Percentiles rank a stretch among this genome's conserved stretches.
phyloP scores from a whole-genome alignment of 2,888 invertebrate species.

The Philereme vetulata region DNA sequence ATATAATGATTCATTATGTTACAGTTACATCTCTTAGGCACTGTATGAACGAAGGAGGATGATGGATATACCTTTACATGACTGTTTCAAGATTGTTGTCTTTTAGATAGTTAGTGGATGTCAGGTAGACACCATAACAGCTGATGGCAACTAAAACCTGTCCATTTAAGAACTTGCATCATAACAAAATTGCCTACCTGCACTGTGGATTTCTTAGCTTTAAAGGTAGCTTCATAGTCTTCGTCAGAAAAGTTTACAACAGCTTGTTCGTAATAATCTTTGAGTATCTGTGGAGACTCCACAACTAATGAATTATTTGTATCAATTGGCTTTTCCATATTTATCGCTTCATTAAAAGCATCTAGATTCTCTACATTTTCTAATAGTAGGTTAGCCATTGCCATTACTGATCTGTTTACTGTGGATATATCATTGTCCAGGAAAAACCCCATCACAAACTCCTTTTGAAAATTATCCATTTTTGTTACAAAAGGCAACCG shows the following conservation, averaged over 20 bases:
- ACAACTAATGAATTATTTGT: conserved; percentile 13
- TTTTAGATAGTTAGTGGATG: no score
- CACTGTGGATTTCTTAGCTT: conserved; percentile 66
- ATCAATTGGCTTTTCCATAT: conserved; percentile 22
- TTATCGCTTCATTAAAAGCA: conserved; percentile 47
- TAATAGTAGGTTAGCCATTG: conserved; percentile 64
- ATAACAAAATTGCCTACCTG: conserved; percentile 48
- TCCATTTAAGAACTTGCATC: no score
- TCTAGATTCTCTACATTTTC: conserved; percentile 67
- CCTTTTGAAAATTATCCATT: conserved; percentile 62
- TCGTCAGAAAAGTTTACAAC: conserved; percentile 58
- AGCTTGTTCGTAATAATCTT: conserved; percentile 59
- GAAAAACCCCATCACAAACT: conserved; percentile 70
- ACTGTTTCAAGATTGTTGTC: no score
- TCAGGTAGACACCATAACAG: no score
- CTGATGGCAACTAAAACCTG: no score
- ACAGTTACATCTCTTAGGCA: no score
- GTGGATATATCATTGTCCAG: conserved; percentile 66
- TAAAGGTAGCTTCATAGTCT: conserved; percentile 61
- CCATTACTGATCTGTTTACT: conserved; percentile 64
- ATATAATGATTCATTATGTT: no score
- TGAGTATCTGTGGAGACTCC: conserved; percentile 33
- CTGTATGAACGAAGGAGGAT: no score
- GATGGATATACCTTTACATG: no score
- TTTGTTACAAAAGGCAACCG: conserved; percentile 22